These are phyloP conservation scores for Beroe ovata DNA, from an alignment of 37 sponge, comb jelly and placozoan genomes.

Conservation along the genomic window DNA sequence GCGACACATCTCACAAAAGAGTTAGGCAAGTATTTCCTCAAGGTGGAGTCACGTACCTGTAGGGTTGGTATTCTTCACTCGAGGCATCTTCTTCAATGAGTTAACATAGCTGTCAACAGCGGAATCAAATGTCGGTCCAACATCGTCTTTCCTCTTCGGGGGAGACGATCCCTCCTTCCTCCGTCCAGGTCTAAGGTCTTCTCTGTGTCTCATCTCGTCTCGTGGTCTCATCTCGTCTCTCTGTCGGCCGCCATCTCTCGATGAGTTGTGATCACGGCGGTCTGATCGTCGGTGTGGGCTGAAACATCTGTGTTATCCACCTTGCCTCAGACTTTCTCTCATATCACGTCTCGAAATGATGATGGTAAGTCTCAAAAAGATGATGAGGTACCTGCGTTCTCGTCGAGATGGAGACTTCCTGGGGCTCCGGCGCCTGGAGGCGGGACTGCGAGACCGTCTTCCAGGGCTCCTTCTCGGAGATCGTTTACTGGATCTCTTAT, in stretches of 20 bases:
- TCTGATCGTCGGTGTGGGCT: conserved; percentile 7
- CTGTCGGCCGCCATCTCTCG: background rate
- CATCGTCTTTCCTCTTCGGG: conserved; percentile 8
- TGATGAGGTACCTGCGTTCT: conserved; percentile 3
- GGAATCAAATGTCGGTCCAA: conserved; percentile 49
- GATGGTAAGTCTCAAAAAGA: no score
- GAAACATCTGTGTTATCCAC: background rate
- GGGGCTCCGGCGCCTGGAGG: background rate
- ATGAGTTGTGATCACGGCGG: background rate
- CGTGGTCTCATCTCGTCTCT: background rate
- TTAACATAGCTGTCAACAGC: conserved; percentile 59
- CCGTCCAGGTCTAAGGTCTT: background rate
- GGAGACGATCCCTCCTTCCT: background rate
- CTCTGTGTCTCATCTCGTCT: background rate
- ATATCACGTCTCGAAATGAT: no score
- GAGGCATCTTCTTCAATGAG: conserved; percentile 29
- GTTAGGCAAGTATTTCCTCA: no score
- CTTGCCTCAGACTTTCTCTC: no score
- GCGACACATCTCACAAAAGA: no score
- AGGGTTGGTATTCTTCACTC: background rate
- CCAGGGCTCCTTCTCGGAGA: conserved; percentile 46
- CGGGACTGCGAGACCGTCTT: conserved; percentile 20
- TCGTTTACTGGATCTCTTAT: background rate
- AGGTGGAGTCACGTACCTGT: background rate
- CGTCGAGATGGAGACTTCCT: conserved; percentile 3